Evolutionary conservation across 30 jellyfish, hydroid and myxozoan species (phyloP).

Genomic region (Sanderia malayensis): DNA sequence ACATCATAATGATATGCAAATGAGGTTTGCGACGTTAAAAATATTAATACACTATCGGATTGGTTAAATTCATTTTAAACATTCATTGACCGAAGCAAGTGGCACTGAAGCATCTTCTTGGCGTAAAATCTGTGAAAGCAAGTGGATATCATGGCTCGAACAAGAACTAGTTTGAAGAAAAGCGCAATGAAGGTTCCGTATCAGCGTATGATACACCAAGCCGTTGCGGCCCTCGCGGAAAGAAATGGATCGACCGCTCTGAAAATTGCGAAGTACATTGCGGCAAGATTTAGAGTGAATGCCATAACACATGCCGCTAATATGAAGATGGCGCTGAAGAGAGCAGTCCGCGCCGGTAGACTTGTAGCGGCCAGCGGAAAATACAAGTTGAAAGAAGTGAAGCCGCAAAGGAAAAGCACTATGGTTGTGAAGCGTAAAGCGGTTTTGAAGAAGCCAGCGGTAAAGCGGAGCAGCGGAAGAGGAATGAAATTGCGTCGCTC

Average conservation of each 20-base stretch:
- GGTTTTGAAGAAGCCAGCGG: constrained; percentile 9
- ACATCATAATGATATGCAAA: too few relatives aligned
- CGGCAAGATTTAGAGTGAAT: constrained; percentile 28
- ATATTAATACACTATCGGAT: too few relatives aligned
- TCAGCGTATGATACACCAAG: constrained; percentile 35
- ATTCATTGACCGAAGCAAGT: too few relatives aligned
- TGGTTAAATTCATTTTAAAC: too few relatives aligned
- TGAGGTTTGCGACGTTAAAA: too few relatives aligned
- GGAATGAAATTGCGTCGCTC: background rate
- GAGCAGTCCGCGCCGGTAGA: constrained; percentile 47
- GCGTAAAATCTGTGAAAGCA: too few relatives aligned
- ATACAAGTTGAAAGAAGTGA: constrained; percentile 22
- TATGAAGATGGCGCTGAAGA: constrained; percentile 43
- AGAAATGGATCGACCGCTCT: constrained; percentile 45
- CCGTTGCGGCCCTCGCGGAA: constrained; percentile 47
- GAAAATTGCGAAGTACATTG: constrained; percentile 37
- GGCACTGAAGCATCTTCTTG: too few relatives aligned
- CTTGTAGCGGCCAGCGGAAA: constrained; percentile 25
- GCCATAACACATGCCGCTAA: constrained; percentile 27
- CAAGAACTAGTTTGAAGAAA: constrained; percentile 40
- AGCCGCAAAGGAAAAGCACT: background rate
- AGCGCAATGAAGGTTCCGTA: constrained; percentile 28
- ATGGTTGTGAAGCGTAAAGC: background rate
- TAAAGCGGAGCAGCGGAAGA: constrained; percentile 1
- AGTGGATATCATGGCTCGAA: constrained; percentile 66